These are phyloP conservation scores for Pyrgus malvae DNA, from an alignment of 2,888 invertebrate genomes.

Conservation along the genomic window DNA sequence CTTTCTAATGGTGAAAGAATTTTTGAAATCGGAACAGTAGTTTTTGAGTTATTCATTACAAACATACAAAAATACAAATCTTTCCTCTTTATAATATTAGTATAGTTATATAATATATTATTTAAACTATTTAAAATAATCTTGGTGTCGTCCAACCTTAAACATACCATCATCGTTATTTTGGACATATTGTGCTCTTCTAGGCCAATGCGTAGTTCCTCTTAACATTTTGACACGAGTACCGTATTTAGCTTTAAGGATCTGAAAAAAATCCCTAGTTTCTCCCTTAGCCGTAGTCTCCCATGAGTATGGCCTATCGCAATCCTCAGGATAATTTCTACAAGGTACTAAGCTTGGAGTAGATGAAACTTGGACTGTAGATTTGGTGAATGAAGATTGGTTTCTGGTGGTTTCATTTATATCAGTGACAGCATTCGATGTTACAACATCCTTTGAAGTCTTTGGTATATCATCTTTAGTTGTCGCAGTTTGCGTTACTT, in stretches of 20 bases:
- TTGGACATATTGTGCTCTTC: slow-evolving; percentile 20
- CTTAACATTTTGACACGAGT: slow-evolving; percentile 46
- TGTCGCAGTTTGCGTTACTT: not conserved
- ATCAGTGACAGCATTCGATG: not conserved
- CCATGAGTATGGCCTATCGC: slow-evolving; percentile 59
- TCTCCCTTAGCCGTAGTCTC: slow-evolving; percentile 63
- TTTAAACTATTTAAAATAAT: too few relatives aligned
- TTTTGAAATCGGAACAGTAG: too few relatives aligned
- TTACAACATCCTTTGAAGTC: not conserved
- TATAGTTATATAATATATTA: too few relatives aligned
- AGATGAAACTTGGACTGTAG: too few relatives aligned
- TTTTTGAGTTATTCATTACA: too few relatives aligned
- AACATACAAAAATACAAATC: too few relatives aligned
- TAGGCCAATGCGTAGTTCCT: slow-evolving; percentile 53
- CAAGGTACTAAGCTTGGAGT: slow-evolving; percentile 14
- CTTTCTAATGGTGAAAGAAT: too few relatives aligned
- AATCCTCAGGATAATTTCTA: slow-evolving; percentile 45
- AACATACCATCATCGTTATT: slow-evolving; percentile 36
- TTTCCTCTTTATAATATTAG: too few relatives aligned
- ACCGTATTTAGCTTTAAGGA: slow-evolving; percentile 55
- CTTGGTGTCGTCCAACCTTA: slow-evolving; percentile 42
- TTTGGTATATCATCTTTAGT: not conserved
- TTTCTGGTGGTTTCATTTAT: not conserved
- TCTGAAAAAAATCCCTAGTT: slow-evolving; percentile 62
- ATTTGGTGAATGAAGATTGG: not conserved